Conservation (phyloP, 2,888 invertebrate genomes). For the Acleris cristana region DNA sequence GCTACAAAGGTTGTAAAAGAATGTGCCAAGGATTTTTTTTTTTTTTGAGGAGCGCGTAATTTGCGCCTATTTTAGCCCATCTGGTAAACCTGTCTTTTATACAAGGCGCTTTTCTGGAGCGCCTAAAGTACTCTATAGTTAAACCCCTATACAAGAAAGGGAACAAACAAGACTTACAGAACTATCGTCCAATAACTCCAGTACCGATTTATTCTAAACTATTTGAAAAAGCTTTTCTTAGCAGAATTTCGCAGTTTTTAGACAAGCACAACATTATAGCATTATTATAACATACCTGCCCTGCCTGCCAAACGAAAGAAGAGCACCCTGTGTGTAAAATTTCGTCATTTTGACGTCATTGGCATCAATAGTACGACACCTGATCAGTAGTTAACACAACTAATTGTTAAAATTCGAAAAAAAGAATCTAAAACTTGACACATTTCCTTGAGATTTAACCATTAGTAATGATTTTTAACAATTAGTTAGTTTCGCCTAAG, state of each 20-base stretch:
- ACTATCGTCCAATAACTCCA: not conserved
- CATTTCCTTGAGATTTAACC: too few relatives aligned
- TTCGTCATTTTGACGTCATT: too few relatives aligned
- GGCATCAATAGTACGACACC: too few relatives aligned
- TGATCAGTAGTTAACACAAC: too few relatives aligned
- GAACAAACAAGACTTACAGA: not conserved
- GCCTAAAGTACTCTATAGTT: not conserved
- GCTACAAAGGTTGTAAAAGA: not conserved
- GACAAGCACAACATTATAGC: not conserved
- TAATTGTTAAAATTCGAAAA: too few relatives aligned
- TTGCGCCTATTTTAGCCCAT: not conserved
- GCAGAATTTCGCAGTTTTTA: not conserved
- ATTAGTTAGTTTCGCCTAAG: too few relatives aligned
- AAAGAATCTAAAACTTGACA: too few relatives aligned
- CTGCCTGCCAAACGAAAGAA: too few relatives aligned
- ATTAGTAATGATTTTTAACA: too few relatives aligned
- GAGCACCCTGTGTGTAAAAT: too few relatives aligned
- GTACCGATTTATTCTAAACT: not conserved
- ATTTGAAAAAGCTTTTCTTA: slow-evolving; percentile 1
- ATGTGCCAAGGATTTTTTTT: not conserved
- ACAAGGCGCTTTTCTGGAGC: not conserved
- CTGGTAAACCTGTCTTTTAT: not conserved
- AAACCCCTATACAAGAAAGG: not conserved
- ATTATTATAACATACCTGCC: too few relatives aligned
- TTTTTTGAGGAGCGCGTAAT: too few relatives aligned